Conservation (phyloP, 2,888 invertebrate genomes). For the Caenorhabditis virilis region DNA sequence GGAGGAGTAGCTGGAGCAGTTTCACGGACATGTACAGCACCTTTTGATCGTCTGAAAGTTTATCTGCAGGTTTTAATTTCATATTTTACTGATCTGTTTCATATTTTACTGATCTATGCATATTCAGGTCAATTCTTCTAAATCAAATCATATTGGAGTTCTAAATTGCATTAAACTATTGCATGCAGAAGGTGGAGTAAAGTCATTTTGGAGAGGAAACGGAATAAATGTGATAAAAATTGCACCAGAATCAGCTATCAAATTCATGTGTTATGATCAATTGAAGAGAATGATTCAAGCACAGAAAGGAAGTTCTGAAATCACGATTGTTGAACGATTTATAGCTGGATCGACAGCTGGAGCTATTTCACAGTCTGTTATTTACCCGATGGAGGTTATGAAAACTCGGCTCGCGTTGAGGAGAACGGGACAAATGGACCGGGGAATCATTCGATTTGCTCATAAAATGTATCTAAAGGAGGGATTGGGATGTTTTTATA, state of each 20-base stretch:
- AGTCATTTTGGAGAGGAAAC: conserved; percentile 94
- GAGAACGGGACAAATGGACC: conserved; percentile 87
- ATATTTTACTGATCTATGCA: no score
- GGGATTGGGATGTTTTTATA: conserved; percentile 85
- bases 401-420: conserved; percentile 93
- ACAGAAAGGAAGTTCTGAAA: conserved; percentile 75
- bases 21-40: conserved; percentile 93
- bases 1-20: conserved; percentile 95
- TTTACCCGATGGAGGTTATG: conserved; percentile 93
- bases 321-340: conserved; percentile 88
- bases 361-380: conserved; percentile 89
- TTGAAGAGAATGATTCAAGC: conserved; percentile 84
- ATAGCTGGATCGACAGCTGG: conserved; percentile 85
- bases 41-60: conserved; percentile 93
- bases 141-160: conserved; percentile 63
- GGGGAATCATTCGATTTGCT: conserved; percentile 85
- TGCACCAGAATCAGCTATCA: conserved; percentile 94
- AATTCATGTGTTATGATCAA: conserved; percentile 92
- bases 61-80: conserved; percentile 81
- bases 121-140: conserved; percentile 78
- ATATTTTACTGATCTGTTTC: no score
- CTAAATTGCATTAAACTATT: conserved; percentile 23
- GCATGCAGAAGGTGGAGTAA: conserved; percentile 77
- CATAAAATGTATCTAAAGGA: conserved; percentile 84
- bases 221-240: conserved; percentile 97